Conservation (phyloP, 1,140 invertebrate genomes). For the Colletes gigas region DNA sequence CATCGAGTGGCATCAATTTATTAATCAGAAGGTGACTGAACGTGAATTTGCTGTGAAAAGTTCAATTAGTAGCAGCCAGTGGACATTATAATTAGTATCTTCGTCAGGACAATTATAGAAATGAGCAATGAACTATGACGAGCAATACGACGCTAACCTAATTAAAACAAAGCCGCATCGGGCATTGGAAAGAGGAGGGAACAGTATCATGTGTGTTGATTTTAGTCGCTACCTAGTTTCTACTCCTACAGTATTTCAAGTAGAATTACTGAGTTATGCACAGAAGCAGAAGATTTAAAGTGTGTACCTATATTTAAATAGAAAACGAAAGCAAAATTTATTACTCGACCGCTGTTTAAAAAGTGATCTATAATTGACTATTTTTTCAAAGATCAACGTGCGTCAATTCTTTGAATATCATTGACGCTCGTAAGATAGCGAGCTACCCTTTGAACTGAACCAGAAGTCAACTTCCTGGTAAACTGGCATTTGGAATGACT, state of each 20-base stretch:
- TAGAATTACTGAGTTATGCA: not conserved
- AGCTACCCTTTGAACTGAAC: too few species aligned
- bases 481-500: too few species aligned
- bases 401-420: too few species aligned
- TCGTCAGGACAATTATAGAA: constrained; percentile 38
- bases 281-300: too few species aligned
- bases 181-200: not conserved
- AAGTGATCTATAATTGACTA: too few species aligned
- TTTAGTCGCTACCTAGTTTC: constrained; percentile 13
- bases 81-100: constrained; percentile 26
- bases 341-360: too few species aligned
- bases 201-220: not conserved
- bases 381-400: too few species aligned
- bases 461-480: too few species aligned
- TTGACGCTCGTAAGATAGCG: too few species aligned
- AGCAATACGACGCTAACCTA: constrained; percentile 39
- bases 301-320: too few species aligned
- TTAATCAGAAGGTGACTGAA: not conserved
- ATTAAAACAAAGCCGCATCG: constrained; percentile 51
- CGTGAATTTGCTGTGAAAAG: too few species aligned
- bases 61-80: not conserved
- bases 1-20: not conserved
- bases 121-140: constrained; percentile 42
- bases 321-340: too few species aligned
- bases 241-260: not conserved